Evolutionary conservation across 2,113 vertebrate genomes (phyloP), one percentile per base, ranked within the genome.

Genomic region (Chrysemys picta): DNA sequence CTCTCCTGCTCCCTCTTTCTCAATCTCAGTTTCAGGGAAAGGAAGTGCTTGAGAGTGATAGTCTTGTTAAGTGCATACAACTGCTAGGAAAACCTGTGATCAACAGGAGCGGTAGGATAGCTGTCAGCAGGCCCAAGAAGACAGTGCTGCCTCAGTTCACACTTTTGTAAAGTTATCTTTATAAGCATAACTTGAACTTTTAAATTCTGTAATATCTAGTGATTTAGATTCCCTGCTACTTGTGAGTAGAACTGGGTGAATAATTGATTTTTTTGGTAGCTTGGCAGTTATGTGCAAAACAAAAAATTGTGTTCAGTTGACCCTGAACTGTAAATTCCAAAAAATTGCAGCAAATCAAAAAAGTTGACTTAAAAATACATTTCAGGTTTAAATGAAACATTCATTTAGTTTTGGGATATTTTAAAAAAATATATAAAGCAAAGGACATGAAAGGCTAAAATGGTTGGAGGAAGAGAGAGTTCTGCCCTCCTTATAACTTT

Each of bases 191-290:
- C 21, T n/a, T 80, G 19, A 42, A 45, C 11, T 21, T 76, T 45
- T 87, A 9, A 76, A 5, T 4, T 56, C 19, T 80, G 14, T n/a
- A 1, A 27, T 38, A 88, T 90, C 54, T 29, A 72, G 31, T 0
- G 0, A 22, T 62, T 92, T 0, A 0, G 69, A 21, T 85, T 50
- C 16, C 7, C 17, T 83, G 2, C 1, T 87, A 9, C 19, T 19
- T 42, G 22, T 76, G 82, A 69, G 82, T 16, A 45, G 85, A 76
- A 22, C 19, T 72, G 35, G 4, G n/a, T 38, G n/a, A 72, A 38
- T 38, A 38, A 38, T n/a, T 17, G 62, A 69, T 65, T n/a, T 69
- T 56, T 62, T 69, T n/a, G 31, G 31, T 69, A 69, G 8, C 7
- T 69, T 69, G 35, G 62, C 16, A n/a, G 62, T 16, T 65, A 13